A percentile compares a stretch with the other conserved stretches of the same genome.
These are phyloP conservation scores for Cheilosia grossa DNA, from an alignment of 2,888 invertebrate species.

Conservation along the genomic window DNA sequence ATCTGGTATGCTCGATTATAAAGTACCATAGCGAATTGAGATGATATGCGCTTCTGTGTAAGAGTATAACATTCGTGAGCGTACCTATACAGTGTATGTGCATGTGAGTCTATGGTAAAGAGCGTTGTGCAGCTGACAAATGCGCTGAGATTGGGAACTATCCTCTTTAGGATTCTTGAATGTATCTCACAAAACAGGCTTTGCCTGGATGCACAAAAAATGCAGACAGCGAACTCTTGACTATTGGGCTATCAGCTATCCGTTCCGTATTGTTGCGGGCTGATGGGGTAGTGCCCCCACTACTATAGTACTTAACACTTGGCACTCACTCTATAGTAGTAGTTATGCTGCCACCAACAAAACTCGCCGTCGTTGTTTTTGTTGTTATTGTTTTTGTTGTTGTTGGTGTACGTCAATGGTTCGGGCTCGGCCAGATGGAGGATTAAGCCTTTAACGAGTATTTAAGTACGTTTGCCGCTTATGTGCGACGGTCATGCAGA, in stretches of 20 bases:
- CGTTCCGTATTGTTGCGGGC: conserved; percentile 13
- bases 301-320: conserved; percentile 57
- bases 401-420: conserved; percentile 13
- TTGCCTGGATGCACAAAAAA: conserved; percentile 25
- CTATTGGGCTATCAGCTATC: no score
- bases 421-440: conserved; percentile 48
- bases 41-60: conserved; percentile 43
- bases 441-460: conserved; percentile 62
- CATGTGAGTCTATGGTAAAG: conserved; percentile 2
- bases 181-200: conserved; percentile 52
- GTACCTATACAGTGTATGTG: background rate
- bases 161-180: conserved; percentile 51
- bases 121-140: conserved; percentile 47
- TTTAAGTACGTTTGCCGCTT: conserved; percentile 49
- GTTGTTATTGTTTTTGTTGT: conserved; percentile 10
- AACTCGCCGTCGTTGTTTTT: conserved; percentile 18
- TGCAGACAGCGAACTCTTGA: conserved; percentile 4
- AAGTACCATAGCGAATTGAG: conserved; percentile 55
- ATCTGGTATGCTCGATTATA: conserved; percentile 54
- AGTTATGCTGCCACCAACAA: conserved; percentile 52
- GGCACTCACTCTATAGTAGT: conserved; percentile 56
- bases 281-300: conserved; percentile 11
- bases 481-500: conserved; percentile 46
- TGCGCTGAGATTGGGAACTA: conserved; percentile 37
- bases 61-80: background rate